Base-by-base conservation (phyloP, 2,888 invertebrate species). In the Himalopsyche japonica region DNA sequence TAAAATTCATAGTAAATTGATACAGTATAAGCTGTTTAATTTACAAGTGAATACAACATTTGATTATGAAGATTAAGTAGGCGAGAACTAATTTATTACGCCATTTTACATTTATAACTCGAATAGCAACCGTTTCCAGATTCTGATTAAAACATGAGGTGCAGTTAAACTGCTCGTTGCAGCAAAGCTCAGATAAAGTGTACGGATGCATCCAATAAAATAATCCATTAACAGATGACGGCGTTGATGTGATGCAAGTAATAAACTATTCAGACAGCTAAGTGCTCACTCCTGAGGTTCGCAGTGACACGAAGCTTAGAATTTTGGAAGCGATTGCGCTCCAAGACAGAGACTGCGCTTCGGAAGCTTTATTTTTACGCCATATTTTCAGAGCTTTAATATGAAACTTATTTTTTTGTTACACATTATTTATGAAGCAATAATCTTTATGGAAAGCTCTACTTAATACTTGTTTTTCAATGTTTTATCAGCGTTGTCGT, bases 181-280 rank as follows among this genome's bases (percentile, higher is more conserved):
- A 77, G 77, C 15, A n/a, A 20, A 34, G n/a, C 77, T 32, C 8
- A 34, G 30, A 70, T 70, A 70, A 30, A 30, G 20, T 24, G 43
- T 24, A 24, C 8, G 37, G 77, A 43, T 77, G 77, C 77, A 77
- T 77, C 77, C 18, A 77, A 77, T 77, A 77, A 77, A 77, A 77
- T 77, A 77, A 37, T 77, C 77, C 77, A 77, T 77, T 37, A 77
- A 77, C 77, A 77, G 77, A 34, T 43, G 37, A 77, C 34, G 37
- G 77, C 77, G 34, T 43, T 37, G 77, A 37, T 77, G 77, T 24
- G 77, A 37, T 77, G 37, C 77, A 10, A n/a, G 43, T 34, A 37
- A 82, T 82, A 37, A 57, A 57, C 20, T 82, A 64, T 82, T 49
- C 82, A 82, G 57, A 37, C 37, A 37, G 64, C 49, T 30, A 78